Conservation (phyloP, 2,113 vertebrate genomes). For the Salvelinus alpinus region DNA sequence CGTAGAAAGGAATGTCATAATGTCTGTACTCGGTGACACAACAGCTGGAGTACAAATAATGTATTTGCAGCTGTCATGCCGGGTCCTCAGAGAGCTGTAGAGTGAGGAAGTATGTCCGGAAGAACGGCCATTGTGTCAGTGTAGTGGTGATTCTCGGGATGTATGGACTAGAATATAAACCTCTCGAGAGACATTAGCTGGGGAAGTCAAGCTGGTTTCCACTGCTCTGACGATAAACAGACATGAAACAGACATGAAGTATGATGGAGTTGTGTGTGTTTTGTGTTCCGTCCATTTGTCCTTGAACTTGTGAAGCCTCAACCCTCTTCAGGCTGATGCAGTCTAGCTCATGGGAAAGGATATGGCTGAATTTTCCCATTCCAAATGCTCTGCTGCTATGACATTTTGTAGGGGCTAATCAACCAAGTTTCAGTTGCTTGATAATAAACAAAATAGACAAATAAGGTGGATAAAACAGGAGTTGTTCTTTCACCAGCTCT, state of each 20-base stretch:
- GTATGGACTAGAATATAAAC: constrained; percentile 42
- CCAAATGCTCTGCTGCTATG: background rate
- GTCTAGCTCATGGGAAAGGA: constrained; percentile 23
- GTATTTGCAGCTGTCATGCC: constrained; percentile 47
- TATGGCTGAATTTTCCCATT: constrained; percentile 2
- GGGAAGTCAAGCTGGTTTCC: constrained; percentile 41
- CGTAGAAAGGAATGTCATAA: no score
- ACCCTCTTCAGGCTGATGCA: constrained; percentile 24
- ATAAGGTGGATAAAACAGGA: background rate
- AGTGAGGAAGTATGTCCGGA: constrained; percentile 44
- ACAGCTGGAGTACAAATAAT: constrained; percentile 53
- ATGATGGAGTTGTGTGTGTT: constrained; percentile 12
- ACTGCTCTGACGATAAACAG: constrained; percentile 35
- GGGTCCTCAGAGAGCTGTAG: background rate
- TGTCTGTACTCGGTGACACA: background rate
- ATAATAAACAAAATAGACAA: background rate
- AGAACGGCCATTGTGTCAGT: constrained; percentile 61
- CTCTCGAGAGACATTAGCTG: background rate
- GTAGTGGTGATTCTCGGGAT: constrained; percentile 15
- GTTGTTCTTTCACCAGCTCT: background rate
- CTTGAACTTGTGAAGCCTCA: constrained; percentile 27
- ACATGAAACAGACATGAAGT: constrained; percentile 54
- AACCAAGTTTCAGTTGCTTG: background rate
- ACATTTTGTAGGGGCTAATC: background rate
- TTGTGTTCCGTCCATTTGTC: constrained; percentile 27